A percentile compares a stretch with the other conserved stretches of the same genome.
Conservation (phyloP, 2,797 vertebrate genomes). For the Hydrocynus forskahlii region DNA sequence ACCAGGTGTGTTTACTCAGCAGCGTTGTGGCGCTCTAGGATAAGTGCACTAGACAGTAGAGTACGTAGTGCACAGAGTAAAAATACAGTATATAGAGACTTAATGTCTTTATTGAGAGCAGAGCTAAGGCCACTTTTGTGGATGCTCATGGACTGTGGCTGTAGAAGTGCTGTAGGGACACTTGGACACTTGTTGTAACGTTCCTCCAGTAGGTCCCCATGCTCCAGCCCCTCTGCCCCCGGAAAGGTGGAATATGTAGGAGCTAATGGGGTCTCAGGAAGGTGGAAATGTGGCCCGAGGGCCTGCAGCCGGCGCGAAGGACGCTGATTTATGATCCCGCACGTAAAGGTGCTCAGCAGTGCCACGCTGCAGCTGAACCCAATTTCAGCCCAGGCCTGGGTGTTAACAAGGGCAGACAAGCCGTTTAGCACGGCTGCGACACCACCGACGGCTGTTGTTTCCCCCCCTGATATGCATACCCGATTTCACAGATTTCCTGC, state of each 20-base stretch:
- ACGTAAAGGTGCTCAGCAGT: conserved; percentile 60
- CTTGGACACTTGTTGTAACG: conserved; percentile 48
- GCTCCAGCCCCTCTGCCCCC: conserved; percentile 13
- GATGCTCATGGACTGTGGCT: neutral
- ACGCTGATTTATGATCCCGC: conserved; percentile 63
- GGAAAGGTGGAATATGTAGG: conserved; percentile 48
- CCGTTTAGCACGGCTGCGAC: conserved; percentile 56
- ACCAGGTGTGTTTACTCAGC: neutral
- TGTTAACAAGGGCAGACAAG: conserved; percentile 64
- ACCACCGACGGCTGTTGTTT: conserved; percentile 54
- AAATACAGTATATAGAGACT: neutral
- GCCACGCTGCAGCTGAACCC: conserved; percentile 62
- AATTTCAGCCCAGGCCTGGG: conserved; percentile 57
- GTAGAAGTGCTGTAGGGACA: neutral
- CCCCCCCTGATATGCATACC: conserved; percentile 51
- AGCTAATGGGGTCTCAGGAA: conserved; percentile 61
- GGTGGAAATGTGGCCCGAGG: conserved; percentile 61
- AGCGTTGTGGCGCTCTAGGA: neutral
- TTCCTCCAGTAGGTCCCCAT: conserved; percentile 22
- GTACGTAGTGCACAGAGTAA: neutral
- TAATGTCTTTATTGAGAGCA: neutral
- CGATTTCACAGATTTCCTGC: conserved; percentile 35
- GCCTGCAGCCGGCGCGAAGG: conserved; percentile 49
- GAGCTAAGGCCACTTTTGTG: neutral
- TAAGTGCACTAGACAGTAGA: neutral